Conservation (phyloP, 2,113 vertebrate genomes). For the Nicator chloris region DNA sequence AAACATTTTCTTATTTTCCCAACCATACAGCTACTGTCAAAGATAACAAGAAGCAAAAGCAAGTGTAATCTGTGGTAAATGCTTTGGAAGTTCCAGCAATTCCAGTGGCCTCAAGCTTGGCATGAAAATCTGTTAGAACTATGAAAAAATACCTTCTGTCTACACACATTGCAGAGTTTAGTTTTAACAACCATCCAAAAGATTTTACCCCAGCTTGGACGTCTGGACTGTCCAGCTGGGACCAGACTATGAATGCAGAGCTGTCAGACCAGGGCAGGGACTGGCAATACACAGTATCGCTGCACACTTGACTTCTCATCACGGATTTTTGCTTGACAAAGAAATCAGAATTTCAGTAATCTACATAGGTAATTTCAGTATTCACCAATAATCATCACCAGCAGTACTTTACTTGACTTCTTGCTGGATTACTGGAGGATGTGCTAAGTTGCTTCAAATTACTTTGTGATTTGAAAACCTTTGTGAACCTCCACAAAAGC, state of each 20-base stretch:
- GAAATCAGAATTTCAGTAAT: not conserved
- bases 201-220: not conserved
- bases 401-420: not conserved
- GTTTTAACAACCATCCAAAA: not conserved
- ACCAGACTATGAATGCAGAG: not conserved
- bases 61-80: not conserved
- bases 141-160: not conserved
- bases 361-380: not conserved
- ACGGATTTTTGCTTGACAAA: not conserved
- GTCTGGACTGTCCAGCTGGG: not conserved
- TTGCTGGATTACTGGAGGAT: not conserved
- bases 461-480: not conserved
- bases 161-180: not conserved
- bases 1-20: not conserved
- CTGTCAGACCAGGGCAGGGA: not conserved
- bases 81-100: not conserved
- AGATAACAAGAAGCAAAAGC: not conserved
- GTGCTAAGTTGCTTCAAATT: not conserved
- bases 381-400: not conserved
- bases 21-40: not conserved
- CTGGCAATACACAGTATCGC: not conserved
- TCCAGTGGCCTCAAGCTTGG: not conserved
- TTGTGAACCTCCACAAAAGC: not conserved
- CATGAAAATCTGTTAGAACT: not conserved
- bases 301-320: not conserved